Evolutionary conservation across 2,797 vertebrate species (phyloP).

Genomic region (Chaenodraco wilsoni): DNA sequence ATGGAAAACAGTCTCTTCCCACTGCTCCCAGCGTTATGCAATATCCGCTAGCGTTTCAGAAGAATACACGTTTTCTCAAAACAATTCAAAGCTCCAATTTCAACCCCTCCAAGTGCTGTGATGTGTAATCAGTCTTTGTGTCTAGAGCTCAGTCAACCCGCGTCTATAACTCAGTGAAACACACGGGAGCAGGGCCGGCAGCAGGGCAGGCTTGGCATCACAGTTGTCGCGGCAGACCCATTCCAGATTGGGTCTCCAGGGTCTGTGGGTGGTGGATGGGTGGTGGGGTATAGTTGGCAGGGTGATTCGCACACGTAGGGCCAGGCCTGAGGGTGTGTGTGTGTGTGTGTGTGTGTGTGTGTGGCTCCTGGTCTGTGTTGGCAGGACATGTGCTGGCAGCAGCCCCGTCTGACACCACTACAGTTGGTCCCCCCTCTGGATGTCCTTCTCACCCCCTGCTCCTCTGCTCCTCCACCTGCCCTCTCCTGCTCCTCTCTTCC

Average conservation of each 20-base stretch:
- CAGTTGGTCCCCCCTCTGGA: slow-evolving; percentile 72
- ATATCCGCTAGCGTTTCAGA: slow-evolving; percentile 33
- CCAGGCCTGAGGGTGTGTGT: slow-evolving; percentile 47
- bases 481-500: slow-evolving; percentile 29
- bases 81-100: slow-evolving; percentile 37
- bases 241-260: slow-evolving; percentile 70
- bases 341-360: slow-evolving; percentile 31
- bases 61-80: slow-evolving; percentile 53
- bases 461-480: slow-evolving; percentile 49
- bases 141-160: slow-evolving; percentile 38
- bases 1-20: slow-evolving; percentile 56
- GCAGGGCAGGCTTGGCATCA: slow-evolving; percentile 54
- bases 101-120: slow-evolving; percentile 23
- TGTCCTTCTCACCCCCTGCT: slow-evolving; percentile 53
- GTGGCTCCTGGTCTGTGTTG: slow-evolving; percentile 44
- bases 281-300: slow-evolving; percentile 69
- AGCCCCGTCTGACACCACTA: slow-evolving; percentile 72
- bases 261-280: slow-evolving; percentile 37
- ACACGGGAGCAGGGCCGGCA: slow-evolving; percentile 36
- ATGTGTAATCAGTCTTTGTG: slow-evolving; percentile 44
- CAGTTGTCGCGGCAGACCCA: slow-evolving; percentile 36
- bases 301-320: slow-evolving; percentile 53
- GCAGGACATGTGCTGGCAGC: slow-evolving; percentile 50
- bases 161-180: slow-evolving; percentile 32
- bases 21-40: slow-evolving; percentile 37